Evolutionary conservation across 2,797 vertebrate genomes (phyloP), one percentile per base, ranked within the genome.

Genomic region (Chaetodon trifasciatus): DNA sequence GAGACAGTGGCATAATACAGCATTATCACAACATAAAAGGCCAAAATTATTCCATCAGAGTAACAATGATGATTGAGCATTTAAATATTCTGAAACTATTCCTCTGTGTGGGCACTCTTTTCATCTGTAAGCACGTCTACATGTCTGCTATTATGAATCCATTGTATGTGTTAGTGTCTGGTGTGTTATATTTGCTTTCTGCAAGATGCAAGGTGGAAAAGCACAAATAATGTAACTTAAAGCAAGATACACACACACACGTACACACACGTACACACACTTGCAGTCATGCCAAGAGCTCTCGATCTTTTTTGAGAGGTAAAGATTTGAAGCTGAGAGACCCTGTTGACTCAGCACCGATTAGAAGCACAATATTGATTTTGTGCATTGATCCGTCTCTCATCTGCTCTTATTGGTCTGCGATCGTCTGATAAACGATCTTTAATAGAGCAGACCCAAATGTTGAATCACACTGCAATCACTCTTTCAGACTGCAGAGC

Each of bases 281-380:
- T 12, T 24, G 2, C 56, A 37, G 21, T 21, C 46, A 7, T 24
- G 13, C 65, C 60, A 39, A 49, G 2, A 76, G 71, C 53, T 60
- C 17, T 71, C 60, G 28, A 70, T 70, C 50, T 47, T 24, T 62
- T 63, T n/a, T 21, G 12, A 74, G 28, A 65, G 67, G 39, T 19
- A 28, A 67, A 65, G 49, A 24, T 58, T 56, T 64, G 37, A 70
- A 42, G 47, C 13, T 37, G 46, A 67, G 52, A 0, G 21, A 60
- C 42, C 16, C 56, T 60, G 63, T 55, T 62, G 55, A 64, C 35
- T 62, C 53, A 24, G 37, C 32, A 63, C 42, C 70, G 60, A 83
- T 81, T 79, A 62, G n/a, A 73, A 46, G 42, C 52, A 49, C 10
- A 49, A 6, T 42, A 81, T 64, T 63, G 81, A 86, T 78, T 73